Evolutionary conservation across 2,888 invertebrate genomes (phyloP).

Genomic region (Nomada flava): DNA sequence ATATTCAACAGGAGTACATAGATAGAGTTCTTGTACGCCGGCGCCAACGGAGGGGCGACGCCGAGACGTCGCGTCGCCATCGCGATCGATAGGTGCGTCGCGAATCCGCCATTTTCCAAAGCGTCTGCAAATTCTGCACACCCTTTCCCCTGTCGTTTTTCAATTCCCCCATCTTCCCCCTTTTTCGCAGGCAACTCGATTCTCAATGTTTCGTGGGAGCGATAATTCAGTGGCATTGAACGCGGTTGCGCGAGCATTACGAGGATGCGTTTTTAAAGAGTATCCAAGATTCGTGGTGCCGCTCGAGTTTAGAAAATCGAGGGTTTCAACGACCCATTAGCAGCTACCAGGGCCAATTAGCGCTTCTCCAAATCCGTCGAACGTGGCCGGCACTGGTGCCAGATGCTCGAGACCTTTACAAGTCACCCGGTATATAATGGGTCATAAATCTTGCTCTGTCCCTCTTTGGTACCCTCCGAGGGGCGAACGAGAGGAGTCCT

Average conservation of each 20-base stretch:
- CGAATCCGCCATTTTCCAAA: conserved; percentile 79
- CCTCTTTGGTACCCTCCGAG: conserved; percentile 41
- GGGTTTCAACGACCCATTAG: conserved; percentile 52
- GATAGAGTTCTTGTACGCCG: conserved; percentile 51
- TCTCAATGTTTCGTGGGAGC: too few species aligned
- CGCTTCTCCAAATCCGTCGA: conserved; percentile 59
- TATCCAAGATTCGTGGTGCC: not conserved
- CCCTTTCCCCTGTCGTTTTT: too few species aligned
- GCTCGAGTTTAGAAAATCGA: not conserved
- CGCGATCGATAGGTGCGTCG: conserved; percentile 79
- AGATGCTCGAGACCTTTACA: conserved; percentile 59
- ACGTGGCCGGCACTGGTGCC: conserved; percentile 37
- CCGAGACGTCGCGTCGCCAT: conserved; percentile 80
- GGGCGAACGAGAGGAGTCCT: conserved; percentile 34
- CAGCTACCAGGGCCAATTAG: conserved; percentile 69
- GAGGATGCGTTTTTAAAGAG: not conserved
- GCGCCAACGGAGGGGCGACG: conserved; percentile 70
- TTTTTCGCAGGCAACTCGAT: too few species aligned
- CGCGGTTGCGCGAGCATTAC: too few species aligned
- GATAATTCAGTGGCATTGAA: too few species aligned
- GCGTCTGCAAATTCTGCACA: not conserved
- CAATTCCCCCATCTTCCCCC: not conserved
- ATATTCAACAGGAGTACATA: not conserved
- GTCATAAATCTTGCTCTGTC: conserved; percentile 64
- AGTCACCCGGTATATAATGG: conserved; percentile 59